These are phyloP conservation scores for Osmerus mordax DNA, from an alignment of 2,113 vertebrate species.

Conservation along the genomic window DNA sequence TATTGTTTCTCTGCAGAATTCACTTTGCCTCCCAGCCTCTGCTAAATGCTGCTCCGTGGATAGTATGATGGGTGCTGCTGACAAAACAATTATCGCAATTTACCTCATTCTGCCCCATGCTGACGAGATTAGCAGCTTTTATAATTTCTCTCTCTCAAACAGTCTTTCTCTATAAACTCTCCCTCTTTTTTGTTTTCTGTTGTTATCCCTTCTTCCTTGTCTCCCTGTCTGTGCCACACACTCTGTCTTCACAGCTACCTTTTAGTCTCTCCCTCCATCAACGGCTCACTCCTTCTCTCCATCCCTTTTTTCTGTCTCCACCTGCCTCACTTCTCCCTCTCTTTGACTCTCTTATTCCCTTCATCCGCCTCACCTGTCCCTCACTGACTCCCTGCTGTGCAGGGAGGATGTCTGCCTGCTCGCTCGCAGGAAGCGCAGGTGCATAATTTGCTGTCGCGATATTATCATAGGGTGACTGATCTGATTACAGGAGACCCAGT, in stretches of 20 bases:
- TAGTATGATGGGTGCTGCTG: neutral
- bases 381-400: neutral
- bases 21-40: neutral
- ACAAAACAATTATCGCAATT: slow-evolving; percentile 11
- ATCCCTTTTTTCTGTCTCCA: neutral
- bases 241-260: too few species aligned
- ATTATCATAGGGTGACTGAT: neutral
- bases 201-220: neutral
- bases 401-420: neutral
- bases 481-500: neutral
- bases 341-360: too few species aligned
- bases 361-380: too few species aligned
- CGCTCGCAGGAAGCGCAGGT: neutral
- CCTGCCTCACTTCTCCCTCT: neutral
- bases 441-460: neutral
- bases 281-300: neutral
- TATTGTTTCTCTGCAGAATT: neutral
- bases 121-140: slow-evolving; percentile 18
- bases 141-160: slow-evolving; percentile 7
- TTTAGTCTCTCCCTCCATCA: neutral
- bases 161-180: neutral
- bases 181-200: neutral
- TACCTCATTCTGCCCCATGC: neutral
- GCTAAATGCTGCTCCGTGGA: neutral
- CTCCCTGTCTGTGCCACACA: neutral